Conservation (phyloP, 2,797 vertebrate species). For the Melanotaenia maccullochi region DNA sequence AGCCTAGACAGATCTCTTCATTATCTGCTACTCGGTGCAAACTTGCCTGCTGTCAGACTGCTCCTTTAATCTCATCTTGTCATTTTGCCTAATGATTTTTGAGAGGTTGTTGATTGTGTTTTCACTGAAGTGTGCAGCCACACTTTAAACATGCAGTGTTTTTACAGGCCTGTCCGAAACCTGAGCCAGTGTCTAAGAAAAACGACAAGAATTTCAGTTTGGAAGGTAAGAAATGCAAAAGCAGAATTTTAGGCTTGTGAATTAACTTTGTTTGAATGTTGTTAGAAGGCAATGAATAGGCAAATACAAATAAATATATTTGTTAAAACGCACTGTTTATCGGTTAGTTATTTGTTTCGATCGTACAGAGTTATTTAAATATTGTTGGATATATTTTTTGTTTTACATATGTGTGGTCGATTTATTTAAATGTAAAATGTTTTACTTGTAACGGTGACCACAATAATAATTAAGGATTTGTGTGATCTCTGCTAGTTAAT, state of each 20-base stretch:
- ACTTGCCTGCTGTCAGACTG: constrained; percentile 62
- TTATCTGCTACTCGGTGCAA: constrained; percentile 71
- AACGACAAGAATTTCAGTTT: constrained; percentile 38
- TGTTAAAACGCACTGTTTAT: background rate
- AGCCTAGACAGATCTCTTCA: constrained; percentile 79
- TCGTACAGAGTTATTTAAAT: background rate
- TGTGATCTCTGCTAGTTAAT: background rate
- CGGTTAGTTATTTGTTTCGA: background rate
- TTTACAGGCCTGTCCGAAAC: constrained; percentile 58
- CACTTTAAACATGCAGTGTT: constrained; percentile 43
- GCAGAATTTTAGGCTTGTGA: background rate
- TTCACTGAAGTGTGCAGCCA: constrained; percentile 40
- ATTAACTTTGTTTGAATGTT: constrained; percentile 2
- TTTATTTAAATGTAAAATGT: background rate
- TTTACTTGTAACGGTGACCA: background rate
- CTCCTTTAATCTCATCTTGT: constrained; percentile 51
- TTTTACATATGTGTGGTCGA: background rate
- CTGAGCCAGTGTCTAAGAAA: constrained; percentile 40
- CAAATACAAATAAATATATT: background rate
- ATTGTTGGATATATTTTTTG: background rate
- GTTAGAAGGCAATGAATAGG: background rate
- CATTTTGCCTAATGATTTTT: constrained; percentile 56
- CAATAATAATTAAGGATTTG: constrained; percentile 1
- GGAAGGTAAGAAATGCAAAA: constrained; percentile 37
- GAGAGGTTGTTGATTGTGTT: constrained; percentile 58